phyloP scores from a whole-genome alignment of 2,113 vertebrate genomes.

The Paramormyrops kingsleyae region DNA sequence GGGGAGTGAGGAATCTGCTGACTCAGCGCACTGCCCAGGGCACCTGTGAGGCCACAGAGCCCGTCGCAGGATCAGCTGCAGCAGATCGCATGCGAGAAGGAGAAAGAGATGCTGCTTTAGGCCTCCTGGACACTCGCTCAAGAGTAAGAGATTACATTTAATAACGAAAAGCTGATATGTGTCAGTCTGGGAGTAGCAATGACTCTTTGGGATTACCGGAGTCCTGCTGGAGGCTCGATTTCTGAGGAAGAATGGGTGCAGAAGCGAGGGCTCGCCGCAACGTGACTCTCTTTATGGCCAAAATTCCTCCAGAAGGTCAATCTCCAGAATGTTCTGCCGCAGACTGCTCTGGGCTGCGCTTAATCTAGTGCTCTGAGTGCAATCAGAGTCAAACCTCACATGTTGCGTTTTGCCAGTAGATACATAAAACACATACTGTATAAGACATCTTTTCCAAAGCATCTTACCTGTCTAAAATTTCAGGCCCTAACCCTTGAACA shows the following conservation, averaged over 20 bases:
- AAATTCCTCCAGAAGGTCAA: neutral
- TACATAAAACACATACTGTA: neutral
- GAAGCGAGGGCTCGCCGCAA: neutral
- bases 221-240: neutral
- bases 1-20: conserved; percentile 30
- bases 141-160: neutral
- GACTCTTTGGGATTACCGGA: neutral
- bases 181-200: neutral
- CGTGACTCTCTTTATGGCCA: neutral
- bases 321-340: neutral
- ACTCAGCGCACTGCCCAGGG: conserved; percentile 29
- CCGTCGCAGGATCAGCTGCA: neutral
- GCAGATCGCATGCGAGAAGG: neutral
- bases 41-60: neutral
- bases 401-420: neutral
- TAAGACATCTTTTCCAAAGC: neutral
- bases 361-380: neutral
- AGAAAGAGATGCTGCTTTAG: neutral
- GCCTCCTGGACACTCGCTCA: neutral
- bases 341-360: neutral
- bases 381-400: neutral
- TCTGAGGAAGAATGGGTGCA: neutral
- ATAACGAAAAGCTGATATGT: neutral
- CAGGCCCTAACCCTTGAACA: neutral
- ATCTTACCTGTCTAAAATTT: neutral